Base-by-base conservation (phyloP, 1,140 invertebrate genomes). In the Pseudomyrmex cubaensis region DNA sequence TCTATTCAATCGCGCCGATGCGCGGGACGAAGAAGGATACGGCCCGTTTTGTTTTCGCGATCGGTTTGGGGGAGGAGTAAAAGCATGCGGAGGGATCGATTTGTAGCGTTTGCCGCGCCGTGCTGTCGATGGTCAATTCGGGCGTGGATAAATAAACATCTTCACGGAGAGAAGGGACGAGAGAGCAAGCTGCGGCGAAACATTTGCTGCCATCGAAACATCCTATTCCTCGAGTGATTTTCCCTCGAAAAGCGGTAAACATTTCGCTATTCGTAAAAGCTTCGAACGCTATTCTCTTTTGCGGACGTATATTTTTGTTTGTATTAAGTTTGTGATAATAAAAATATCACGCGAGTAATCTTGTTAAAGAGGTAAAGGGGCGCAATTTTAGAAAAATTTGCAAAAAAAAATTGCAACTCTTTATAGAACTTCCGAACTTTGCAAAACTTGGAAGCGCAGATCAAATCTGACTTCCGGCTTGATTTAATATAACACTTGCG, bases 141-240 rank as follows among this genome's bases (percentile, higher is more conserved):
- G 54, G 66, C 66, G 66, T 80, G 66, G 76, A 80, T 72, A 80
- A 80, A 80, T 80, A 80, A 80, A 80, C 76, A 80, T 80, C 76
- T 54, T 54, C 67, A 35, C 20, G 62, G 48, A 66, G 15, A 22
- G 17, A 35, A 70, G 44, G 52, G 20, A 78, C 35, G 63, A 57
- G 63, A 57, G 54, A 78, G 64, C 75, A 46, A 25, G 3, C 64
- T 20, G 20, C 48, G 66, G 50, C 48, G 25, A 59, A n/a, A n/a
- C n/a, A n/a, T 48, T 59, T 72, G n/a, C 66, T 22, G 22, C 56
- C 56, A 48, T 25, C n/a, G 20, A 72, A 59, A 56, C 46, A 35
- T 72, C 64, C 44, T 72, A 59, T 72, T 80, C 44, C 35, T 61
- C 54, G 66, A 80, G 22, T 59, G 25, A 44, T 78, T 78, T 70